Conservation (phyloP, 1,140 invertebrate species). For the Paraescarpia echinospica region DNA sequence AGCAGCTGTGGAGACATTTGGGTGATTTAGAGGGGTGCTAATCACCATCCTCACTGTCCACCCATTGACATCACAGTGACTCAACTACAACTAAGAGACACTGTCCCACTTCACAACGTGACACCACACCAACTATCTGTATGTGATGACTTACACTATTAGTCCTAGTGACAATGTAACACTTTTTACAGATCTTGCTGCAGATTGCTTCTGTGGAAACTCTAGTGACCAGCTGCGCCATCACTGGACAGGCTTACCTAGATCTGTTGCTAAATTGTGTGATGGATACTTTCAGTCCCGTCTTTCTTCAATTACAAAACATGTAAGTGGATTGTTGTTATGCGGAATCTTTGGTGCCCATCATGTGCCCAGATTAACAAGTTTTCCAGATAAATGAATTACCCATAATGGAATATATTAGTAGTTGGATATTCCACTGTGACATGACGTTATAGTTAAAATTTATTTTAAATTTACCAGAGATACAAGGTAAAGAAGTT, state of each 20-base stretch:
- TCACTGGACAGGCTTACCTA: neutral
- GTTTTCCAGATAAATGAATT: too few species aligned
- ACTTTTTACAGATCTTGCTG: neutral
- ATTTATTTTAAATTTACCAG: neutral
- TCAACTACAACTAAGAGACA: neutral
- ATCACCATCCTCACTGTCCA: neutral
- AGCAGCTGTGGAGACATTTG: neutral
- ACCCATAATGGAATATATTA: too few species aligned
- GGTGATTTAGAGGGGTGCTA: too few species aligned
- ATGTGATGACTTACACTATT: neutral
- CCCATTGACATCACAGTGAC: neutral
- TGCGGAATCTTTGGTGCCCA: too few species aligned
- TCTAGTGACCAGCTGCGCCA: neutral
- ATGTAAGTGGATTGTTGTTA: neutral
- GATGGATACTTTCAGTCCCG: neutral
- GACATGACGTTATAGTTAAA: neutral
- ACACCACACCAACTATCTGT: neutral
- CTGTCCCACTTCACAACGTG: too few species aligned
- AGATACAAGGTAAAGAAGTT: neutral
- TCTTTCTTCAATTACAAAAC: neutral
- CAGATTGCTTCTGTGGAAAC: neutral
- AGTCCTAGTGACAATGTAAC: neutral
- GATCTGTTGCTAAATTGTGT: neutral
- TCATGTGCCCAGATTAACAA: too few species aligned
- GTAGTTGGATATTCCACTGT: too few species aligned